A percentile compares a stretch with the other conserved stretches of the same genome.
Evolutionary conservation across 2,888 invertebrate genomes (phyloP).

Genomic region (Ferdinandea cuprea): DNA sequence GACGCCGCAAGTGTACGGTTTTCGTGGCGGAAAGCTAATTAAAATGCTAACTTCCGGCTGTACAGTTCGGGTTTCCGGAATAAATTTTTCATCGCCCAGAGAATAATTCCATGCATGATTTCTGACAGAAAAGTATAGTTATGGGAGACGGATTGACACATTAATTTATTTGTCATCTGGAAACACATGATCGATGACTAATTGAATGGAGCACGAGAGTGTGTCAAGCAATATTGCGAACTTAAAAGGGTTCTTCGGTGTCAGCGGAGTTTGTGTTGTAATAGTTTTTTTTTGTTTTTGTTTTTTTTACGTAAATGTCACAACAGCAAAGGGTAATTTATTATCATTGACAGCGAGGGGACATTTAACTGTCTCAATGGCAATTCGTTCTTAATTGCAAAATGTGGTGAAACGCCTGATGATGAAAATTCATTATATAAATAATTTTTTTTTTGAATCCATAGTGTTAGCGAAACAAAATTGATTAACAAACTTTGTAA

Average conservation of each 20-base stretch:
- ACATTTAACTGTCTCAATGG: constrained; percentile 2
- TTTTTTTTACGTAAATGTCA: constrained; percentile 10
- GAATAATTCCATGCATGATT: constrained; percentile 7
- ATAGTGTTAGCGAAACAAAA: neutral
- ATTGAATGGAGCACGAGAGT: constrained; percentile 44
- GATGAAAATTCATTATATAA: constrained; percentile 18
- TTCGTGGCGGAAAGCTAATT: constrained; percentile 51
- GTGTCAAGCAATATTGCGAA: constrained; percentile 1
- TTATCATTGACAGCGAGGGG: constrained; percentile 14
- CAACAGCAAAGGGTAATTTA: neutral
- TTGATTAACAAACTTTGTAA: neutral
- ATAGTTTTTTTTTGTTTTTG: neutral
- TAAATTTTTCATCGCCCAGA: constrained; percentile 1
- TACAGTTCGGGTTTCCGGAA: constrained; percentile 20
- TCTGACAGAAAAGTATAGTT: constrained; percentile 4
- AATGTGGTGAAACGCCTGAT: constrained; percentile 10
- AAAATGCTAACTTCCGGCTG: constrained; percentile 65
- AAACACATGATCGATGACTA: constrained; percentile 15
- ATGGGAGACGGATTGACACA: neutral
- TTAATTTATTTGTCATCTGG: constrained; percentile 27
- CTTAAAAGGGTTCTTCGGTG: neutral
- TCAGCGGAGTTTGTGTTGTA: constrained; percentile 7
- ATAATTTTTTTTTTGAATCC: constrained; percentile 13
- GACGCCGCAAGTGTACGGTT: constrained; percentile 33
- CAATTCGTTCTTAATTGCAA: neutral